Conservation (phyloP, 2,797 vertebrate species). For the Sebastes melanostomus region DNA sequence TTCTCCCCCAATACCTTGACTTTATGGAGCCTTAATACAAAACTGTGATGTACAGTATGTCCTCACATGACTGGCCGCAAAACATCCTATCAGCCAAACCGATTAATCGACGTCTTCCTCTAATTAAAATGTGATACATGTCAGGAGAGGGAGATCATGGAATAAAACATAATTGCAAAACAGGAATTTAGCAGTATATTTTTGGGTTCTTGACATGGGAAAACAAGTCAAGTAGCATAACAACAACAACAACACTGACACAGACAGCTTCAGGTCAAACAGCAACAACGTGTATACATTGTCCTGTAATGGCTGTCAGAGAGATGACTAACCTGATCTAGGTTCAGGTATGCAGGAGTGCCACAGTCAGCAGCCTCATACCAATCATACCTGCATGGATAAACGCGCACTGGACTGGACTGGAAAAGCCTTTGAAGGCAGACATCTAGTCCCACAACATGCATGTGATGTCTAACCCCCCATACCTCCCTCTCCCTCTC, state of each 20-base stretch:
- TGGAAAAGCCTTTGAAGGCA: not conserved
- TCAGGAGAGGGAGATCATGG: not conserved
- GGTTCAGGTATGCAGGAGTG: slow-evolving; percentile 25
- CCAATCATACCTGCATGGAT: slow-evolving; percentile 41
- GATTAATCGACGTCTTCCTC: too few relatives aligned
- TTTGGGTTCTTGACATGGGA: not conserved
- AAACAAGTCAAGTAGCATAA: not conserved
- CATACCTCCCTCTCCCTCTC: not conserved
- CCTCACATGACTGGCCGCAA: too few relatives aligned
- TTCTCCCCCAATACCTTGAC: too few relatives aligned
- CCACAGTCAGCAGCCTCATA: slow-evolving; percentile 29
- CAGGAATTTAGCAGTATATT: not conserved
- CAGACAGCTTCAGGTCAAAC: slow-evolving; percentile 1
- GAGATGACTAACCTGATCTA: slow-evolving; percentile 28
- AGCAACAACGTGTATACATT: not conserved
- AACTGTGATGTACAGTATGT: too few relatives aligned
- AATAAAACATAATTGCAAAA: too few relatives aligned
- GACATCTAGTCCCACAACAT: not conserved
- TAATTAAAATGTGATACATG: not conserved
- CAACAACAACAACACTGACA: not conserved
- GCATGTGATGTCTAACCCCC: not conserved
- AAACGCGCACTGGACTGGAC: not conserved
- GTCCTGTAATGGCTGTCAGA: not conserved
- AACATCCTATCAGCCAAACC: too few relatives aligned
- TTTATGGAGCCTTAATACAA: too few relatives aligned